A percentile compares a stretch with the other conserved stretches of the same genome.
phyloP scores from a whole-genome alignment of 2,888 invertebrate species.

The Drosophila kambysellisi region DNA sequence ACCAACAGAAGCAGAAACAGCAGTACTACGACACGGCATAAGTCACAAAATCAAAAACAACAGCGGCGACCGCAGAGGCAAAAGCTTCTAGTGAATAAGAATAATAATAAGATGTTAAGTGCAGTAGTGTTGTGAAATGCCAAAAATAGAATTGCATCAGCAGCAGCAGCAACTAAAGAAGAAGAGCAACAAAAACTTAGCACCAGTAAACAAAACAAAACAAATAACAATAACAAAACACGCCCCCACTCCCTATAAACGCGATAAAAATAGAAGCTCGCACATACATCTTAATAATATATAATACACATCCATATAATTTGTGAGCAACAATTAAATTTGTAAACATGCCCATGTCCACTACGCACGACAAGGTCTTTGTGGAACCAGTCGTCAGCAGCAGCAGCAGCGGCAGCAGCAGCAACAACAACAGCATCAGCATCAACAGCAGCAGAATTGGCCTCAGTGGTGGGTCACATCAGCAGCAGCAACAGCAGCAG shows the following conservation, averaged over 20 bases:
- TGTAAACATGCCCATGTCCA: constrained; percentile 69
- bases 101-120: constrained; percentile 43
- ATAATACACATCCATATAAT: constrained; percentile 17
- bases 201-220: constrained; percentile 46
- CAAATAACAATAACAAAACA: background rate
- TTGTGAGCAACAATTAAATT: constrained; percentile 36
- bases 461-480: constrained; percentile 32
- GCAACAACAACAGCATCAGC: constrained; percentile 23
- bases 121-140: constrained; percentile 73
- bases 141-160: constrained; percentile 49
- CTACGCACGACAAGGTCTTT: constrained; percentile 71
- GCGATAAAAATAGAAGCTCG: constrained; percentile 12
- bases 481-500: constrained; percentile 49
- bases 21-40: constrained; percentile 27
- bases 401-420: constrained; percentile 57
- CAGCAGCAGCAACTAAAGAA: constrained; percentile 51
- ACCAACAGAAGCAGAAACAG: constrained; percentile 38
- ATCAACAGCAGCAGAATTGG: constrained; percentile 38
- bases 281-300: background rate
- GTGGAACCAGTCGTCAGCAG: constrained; percentile 69
- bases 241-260: constrained; percentile 21
- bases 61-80: constrained; percentile 41
- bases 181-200: constrained; percentile 56
- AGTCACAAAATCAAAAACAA: constrained; percentile 21
- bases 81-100: constrained; percentile 38